Evolutionary conservation across 37 sponge, comb jelly and placozoan genomes (phyloP).

Genomic region (Lycopodina hypogea): DNA sequence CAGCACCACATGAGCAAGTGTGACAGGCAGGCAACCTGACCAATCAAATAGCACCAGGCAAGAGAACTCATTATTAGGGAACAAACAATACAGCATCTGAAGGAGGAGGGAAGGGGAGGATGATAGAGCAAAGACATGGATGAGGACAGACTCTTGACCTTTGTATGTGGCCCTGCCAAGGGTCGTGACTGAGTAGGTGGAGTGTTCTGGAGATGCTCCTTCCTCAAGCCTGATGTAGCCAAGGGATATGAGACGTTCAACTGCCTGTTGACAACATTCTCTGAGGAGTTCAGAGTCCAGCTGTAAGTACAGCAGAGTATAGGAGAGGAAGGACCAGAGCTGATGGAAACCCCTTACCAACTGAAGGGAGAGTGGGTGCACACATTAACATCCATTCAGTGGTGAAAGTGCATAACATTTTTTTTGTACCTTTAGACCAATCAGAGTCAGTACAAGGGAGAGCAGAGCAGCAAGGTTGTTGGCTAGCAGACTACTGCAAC

Average conservation of each 20-base stretch:
- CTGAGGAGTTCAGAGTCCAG: conserved; percentile 20
- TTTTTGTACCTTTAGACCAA: conserved; percentile 60
- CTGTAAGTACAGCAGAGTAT: conserved; percentile 61
- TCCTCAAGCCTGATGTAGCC: conserved; percentile 29
- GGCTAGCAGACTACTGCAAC: conserved; percentile 62
- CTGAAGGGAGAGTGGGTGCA: conserved; percentile 1
- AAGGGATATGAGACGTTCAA: conserved; percentile 18
- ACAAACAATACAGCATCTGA: no score
- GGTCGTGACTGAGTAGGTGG: conserved; percentile 37
- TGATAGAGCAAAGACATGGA: no score
- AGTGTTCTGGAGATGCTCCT: background rate
- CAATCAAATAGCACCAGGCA: background rate
- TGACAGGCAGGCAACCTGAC: conserved; percentile 62
- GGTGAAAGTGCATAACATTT: background rate
- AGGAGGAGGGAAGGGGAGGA: no score
- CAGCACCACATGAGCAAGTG: conserved; percentile 38
- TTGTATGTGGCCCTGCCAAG: conserved; percentile 76
- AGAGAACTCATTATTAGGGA: background rate
- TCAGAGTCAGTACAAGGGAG: conserved; percentile 58
- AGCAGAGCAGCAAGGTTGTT: conserved; percentile 15
- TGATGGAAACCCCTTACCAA: conserved; percentile 44
- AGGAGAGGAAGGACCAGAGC: conserved; percentile 43
- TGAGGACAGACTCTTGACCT: conserved; percentile 11
- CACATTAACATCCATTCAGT: background rate
- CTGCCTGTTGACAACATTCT: background rate